Evolutionary conservation across 2,797 vertebrate genomes (phyloP).

Genomic region (Hafferia zeledoni): DNA sequence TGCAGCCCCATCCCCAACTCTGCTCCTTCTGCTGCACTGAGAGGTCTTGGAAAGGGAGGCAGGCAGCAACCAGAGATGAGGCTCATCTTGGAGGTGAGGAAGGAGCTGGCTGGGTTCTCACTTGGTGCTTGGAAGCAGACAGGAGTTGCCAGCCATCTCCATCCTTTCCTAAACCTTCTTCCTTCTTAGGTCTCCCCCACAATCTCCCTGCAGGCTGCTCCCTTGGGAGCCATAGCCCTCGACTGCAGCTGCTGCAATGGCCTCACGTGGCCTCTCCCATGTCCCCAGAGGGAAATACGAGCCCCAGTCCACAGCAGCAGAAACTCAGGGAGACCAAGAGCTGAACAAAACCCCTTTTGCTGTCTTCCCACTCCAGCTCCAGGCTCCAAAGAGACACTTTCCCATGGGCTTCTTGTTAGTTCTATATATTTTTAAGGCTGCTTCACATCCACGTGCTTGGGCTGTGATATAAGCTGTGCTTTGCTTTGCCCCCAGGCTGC

Average conservation of each 20-base stretch:
- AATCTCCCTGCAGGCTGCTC: not conserved
- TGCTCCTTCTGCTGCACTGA: not conserved
- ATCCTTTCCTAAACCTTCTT: not conserved
- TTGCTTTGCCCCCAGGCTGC: not conserved
- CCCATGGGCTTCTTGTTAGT: not conserved
- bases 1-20: not conserved
- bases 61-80: not conserved
- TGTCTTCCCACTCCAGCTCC: not conserved
- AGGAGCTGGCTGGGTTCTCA: not conserved
- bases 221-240: not conserved
- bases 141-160: not conserved
- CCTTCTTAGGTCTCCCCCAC: not conserved
- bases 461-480: not conserved
- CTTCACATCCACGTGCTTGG: not conserved
- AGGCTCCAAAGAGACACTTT: not conserved
- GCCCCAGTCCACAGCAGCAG: not conserved
- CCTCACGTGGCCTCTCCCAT: accelerated
- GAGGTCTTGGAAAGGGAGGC: not conserved
- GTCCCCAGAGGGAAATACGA: not conserved
- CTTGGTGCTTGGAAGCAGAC: not conserved
- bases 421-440: not conserved
- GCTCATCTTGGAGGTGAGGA: not conserved
- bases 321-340: not conserved
- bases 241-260: not conserved
- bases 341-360: not conserved